These are phyloP conservation scores for Pelusios castaneus DNA, from an alignment of 2,113 vertebrate genomes.

Conservation along the genomic window DNA sequence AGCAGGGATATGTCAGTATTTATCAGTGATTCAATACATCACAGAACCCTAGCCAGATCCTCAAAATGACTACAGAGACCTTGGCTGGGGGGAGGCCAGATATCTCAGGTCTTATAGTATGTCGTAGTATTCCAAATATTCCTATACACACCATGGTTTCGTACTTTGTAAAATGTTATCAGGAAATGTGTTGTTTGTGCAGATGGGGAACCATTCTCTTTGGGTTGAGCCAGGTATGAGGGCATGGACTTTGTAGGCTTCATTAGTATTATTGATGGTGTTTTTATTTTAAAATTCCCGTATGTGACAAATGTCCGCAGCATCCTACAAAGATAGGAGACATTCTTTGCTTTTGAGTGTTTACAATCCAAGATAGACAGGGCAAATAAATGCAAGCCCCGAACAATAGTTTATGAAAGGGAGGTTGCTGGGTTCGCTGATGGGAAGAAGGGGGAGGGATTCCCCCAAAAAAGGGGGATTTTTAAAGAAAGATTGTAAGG, in stretches of 20 bases:
- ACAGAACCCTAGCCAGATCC: not conserved
- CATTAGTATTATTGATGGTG: not conserved
- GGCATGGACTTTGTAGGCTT: not conserved
- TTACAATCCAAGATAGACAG: not conserved
- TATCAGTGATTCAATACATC: not conserved
- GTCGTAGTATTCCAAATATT: not conserved
- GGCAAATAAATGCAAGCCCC: not conserved
- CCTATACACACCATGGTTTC: not conserved
- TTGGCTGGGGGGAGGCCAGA: not conserved
- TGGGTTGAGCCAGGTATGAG: not conserved
- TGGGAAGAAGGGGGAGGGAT: not conserved
- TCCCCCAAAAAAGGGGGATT: not conserved
- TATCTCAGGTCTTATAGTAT: not conserved
- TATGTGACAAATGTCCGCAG: not conserved
- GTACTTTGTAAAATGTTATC: not conserved
- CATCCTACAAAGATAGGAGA: not conserved
- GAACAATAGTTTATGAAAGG: not conserved
- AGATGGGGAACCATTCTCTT: not conserved
- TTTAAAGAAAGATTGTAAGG: too few species aligned
- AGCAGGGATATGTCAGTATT: not conserved
- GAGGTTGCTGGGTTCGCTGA: not conserved
- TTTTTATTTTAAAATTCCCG: not conserved
- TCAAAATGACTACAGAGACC: not conserved
- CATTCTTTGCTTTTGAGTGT: not conserved
- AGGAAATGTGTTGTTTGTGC: not conserved